Evolutionary conservation across 2,888 invertebrate species (phyloP).

Genomic region (Epistrophella euchroma): DNA sequence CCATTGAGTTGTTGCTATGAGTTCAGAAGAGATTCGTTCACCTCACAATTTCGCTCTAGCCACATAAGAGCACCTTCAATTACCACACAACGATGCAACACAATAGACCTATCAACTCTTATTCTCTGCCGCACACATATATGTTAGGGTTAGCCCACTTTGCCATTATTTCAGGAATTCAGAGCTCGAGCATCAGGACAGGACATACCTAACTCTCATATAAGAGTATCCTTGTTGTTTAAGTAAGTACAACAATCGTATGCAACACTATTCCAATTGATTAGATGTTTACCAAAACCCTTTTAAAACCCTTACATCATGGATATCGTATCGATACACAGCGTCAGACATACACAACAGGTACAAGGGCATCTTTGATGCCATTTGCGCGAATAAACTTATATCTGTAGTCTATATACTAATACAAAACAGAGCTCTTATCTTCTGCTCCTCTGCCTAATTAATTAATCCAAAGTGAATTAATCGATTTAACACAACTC

Average conservation of each 20-base stretch:
- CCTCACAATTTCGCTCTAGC: conserved; percentile 3
- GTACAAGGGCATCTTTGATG: conserved; percentile 51
- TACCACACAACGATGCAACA: conserved; percentile 42
- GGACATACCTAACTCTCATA: background rate
- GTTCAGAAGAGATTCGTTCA: conserved; percentile 1
- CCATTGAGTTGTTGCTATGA: background rate
- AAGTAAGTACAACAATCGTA: conserved; percentile 37
- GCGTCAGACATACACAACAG: conserved; percentile 45
- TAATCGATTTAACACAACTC: conserved; percentile 68
- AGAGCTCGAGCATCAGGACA: background rate
- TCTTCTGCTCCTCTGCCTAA: conserved; percentile 69
- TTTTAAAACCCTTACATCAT: background rate
- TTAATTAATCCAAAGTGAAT: conserved; percentile 74
- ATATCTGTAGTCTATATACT: background rate
- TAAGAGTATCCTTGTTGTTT: background rate
- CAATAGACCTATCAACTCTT: conserved; percentile 15
- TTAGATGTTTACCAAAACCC: conserved; percentile 58
- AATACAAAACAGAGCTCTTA: conserved; percentile 45
- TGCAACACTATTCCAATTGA: conserved; percentile 65
- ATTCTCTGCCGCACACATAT: conserved; percentile 14
- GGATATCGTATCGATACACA: too few species aligned
- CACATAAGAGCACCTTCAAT: conserved; percentile 25
- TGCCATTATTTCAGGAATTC: conserved; percentile 20
- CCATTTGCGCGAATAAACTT: conserved; percentile 46
- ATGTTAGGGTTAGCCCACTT: conserved; percentile 20